Percentiles rank a stretch among this genome's conserved stretches.
These are phyloP conservation scores for Sinella curviseta DNA, from an alignment of 1,140 invertebrate species.

Conservation along the genomic window DNA sequence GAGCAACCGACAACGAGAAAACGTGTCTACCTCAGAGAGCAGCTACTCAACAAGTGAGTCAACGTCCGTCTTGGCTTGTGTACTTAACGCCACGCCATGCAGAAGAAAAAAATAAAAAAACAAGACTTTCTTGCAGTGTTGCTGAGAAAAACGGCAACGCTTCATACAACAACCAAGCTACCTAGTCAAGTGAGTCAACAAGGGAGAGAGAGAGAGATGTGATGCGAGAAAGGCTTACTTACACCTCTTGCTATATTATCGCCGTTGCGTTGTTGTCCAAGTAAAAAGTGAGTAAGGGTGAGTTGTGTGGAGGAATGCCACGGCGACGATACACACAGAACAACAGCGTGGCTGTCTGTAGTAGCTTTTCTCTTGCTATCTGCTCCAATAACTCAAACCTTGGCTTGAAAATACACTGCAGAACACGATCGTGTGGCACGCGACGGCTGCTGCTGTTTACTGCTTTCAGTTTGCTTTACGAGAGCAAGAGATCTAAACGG, in stretches of 20 bases:
- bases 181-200: too few species aligned
- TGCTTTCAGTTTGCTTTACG: background rate
- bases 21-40: background rate
- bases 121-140: background rate
- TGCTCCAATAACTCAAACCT: too few species aligned
- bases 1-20: background rate
- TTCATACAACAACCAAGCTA: background rate
- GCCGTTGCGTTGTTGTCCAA: too few species aligned
- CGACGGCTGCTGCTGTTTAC: too few species aligned
- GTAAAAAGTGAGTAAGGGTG: too few species aligned
- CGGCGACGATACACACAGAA: too few species aligned
- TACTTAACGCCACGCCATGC: constrained; percentile 1
- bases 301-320: too few species aligned
- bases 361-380: too few species aligned
- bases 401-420: background rate
- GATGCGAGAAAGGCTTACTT: too few species aligned
- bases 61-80: background rate
- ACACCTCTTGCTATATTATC: too few species aligned
- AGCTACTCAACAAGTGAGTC: constrained; percentile 11
- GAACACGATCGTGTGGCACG: background rate
- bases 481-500: background rate
- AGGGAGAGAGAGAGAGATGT: too few species aligned
- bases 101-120: background rate
- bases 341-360: too few species aligned
- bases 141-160: background rate